Conservation (phyloP, 2,888 invertebrate species). For the Heliconius aoede region DNA sequence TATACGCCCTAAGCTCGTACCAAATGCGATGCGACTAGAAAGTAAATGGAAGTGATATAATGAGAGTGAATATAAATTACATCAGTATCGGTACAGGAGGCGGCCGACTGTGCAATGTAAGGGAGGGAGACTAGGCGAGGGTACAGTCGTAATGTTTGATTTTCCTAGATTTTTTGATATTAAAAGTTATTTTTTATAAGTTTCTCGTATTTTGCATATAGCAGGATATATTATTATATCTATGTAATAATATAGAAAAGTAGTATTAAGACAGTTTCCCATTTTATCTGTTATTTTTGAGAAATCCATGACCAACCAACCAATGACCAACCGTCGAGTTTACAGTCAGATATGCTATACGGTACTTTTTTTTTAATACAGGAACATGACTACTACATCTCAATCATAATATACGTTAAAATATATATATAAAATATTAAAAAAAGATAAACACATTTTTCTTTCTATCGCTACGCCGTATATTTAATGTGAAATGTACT, state of each 20-base stretch:
- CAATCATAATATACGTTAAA: background rate
- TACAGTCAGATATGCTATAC: too few relatives aligned
- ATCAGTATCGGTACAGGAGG: conserved; percentile 40
- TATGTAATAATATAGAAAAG: too few relatives aligned
- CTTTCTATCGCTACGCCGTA: conserved; percentile 24
- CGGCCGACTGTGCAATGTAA: conserved; percentile 44
- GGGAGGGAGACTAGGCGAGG: conserved; percentile 30
- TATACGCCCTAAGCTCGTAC: conserved; percentile 2
- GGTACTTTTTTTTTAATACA: too few relatives aligned
- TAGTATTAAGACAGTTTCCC: too few relatives aligned
- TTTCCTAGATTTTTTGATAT: background rate
- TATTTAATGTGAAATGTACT: conserved; percentile 36
- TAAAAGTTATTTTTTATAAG: background rate
- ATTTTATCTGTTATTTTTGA: too few relatives aligned
- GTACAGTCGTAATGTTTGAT: background rate
- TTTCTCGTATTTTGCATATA: background rate
- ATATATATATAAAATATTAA: background rate
- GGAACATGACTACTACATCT: too few relatives aligned
- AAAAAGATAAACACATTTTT: background rate
- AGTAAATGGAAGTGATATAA: conserved; percentile 26
- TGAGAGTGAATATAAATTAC: conserved; percentile 43
- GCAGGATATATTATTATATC: background rate
- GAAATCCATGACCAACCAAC: too few relatives aligned
- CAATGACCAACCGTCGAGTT: too few relatives aligned
- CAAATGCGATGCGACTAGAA: conserved; percentile 15